phyloP scores from a whole-genome alignment of 1,140 invertebrate genomes.

The Pogonognathellus flavescens region DNA sequence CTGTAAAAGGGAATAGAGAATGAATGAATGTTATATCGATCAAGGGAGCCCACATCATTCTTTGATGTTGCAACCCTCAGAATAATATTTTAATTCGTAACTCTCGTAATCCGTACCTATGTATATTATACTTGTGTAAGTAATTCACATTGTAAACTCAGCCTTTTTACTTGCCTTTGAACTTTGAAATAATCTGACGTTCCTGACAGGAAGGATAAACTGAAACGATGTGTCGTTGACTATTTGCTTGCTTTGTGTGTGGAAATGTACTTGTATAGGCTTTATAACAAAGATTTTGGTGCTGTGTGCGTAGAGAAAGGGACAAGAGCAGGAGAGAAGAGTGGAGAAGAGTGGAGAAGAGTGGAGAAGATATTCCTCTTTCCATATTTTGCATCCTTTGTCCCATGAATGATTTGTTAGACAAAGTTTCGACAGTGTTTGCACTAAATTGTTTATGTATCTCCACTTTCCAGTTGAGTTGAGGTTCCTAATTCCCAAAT shows the following conservation, averaged over 20 bases:
- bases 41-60: too few species aligned
- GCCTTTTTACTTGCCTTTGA: slow-evolving; percentile 12
- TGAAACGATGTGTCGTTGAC: slow-evolving; percentile 16
- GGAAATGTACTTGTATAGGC: background rate
- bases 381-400: slow-evolving; percentile 27
- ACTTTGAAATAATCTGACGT: slow-evolving; percentile 33
- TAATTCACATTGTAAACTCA: too few species aligned
- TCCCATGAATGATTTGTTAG: slow-evolving; percentile 43
- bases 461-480: slow-evolving; percentile 45
- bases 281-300: too few species aligned
- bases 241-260: background rate
- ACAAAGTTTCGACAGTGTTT: slow-evolving; percentile 38
- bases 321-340: background rate
- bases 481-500: slow-evolving; percentile 30
- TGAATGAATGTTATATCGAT: too few species aligned
- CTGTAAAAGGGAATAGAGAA: too few species aligned
- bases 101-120: too few species aligned
- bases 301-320: background rate
- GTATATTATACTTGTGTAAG: too few species aligned
- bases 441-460: slow-evolving; percentile 44
- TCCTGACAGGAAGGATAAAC: slow-evolving; percentile 26
- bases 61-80: too few species aligned
- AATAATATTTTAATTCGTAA: too few species aligned
- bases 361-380: background rate
- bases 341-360: too few species aligned